phyloP scores from a whole-genome alignment of 2,888 invertebrate species.

The Luffia ferchaultella region DNA sequence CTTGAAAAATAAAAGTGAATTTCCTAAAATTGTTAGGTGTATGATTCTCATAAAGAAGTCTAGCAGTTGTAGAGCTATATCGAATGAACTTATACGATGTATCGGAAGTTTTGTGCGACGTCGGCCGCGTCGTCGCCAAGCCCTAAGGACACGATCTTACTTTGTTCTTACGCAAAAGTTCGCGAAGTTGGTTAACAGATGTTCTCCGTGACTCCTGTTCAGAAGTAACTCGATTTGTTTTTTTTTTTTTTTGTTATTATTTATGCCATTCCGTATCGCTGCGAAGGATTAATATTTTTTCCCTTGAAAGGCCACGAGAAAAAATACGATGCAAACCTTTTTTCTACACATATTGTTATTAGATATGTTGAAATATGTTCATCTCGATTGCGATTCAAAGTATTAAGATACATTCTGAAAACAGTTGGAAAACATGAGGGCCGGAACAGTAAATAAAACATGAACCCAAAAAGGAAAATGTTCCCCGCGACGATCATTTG shows the following conservation, averaged over 20 bases:
- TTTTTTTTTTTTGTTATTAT: not conserved
- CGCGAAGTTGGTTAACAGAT: constrained; percentile 53
- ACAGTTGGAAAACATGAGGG: not conserved
- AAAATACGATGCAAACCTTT: not conserved
- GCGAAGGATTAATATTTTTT: too few relatives aligned
- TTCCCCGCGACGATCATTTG: not conserved
- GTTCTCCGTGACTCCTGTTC: constrained; percentile 45
- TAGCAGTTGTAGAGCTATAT: constrained; percentile 19
- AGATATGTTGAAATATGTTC: not conserved
- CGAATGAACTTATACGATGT: constrained; percentile 32
- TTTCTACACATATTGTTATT: too few relatives aligned
- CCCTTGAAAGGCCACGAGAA: not conserved
- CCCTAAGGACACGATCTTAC: constrained; percentile 45
- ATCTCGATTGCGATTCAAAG: not conserved
- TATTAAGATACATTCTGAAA: not conserved
- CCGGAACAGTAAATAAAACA: not conserved
- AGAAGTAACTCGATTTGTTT: not conserved
- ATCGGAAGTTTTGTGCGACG: constrained; percentile 34
- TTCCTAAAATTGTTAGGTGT: too few relatives aligned
- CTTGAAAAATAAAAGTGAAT: too few relatives aligned
- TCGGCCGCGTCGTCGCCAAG: constrained; percentile 18
- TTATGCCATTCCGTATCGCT: not conserved
- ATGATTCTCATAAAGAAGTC: too few relatives aligned
- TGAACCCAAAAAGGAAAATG: not conserved
- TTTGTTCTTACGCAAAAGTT: constrained; percentile 48